Evolutionary conservation across 1,140 invertebrate species (phyloP).

Genomic region (Liolophura sinensis): DNA sequence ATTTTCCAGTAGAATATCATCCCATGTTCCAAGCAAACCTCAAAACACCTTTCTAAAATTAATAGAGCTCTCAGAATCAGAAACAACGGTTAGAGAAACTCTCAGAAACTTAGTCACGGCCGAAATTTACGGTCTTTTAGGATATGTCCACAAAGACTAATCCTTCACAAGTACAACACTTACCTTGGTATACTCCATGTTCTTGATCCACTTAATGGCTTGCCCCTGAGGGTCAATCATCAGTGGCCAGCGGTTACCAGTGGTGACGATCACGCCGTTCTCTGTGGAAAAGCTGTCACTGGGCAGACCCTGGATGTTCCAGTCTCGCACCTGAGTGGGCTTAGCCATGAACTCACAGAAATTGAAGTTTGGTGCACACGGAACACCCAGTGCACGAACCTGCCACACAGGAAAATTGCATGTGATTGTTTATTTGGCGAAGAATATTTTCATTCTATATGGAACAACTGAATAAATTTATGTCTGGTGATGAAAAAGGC

Average conservation of each 20-base stretch:
- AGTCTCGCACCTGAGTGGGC: conserved; percentile 74
- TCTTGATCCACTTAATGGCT: conserved; percentile 86
- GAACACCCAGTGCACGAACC: conserved; percentile 65
- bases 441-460: no score
- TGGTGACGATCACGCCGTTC: conserved; percentile 84
- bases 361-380: conserved; percentile 69
- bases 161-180: conserved; percentile 2
- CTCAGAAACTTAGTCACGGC: no score
- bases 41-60: no score
- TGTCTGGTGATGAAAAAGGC: no score
- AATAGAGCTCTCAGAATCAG: no score
- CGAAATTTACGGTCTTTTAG: no score
- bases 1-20: no score
- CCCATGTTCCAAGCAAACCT: no score
- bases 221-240: conserved; percentile 76
- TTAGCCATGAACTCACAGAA: conserved; percentile 73
- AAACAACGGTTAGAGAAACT: no score
- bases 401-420: conserved; percentile 19
- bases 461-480: no score
- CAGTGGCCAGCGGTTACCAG: conserved; percentile 76
- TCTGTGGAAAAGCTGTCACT: conserved; percentile 85
- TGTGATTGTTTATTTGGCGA: no score
- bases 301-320: conserved; percentile 87
- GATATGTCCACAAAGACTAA: not conserved
- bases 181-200: conserved; percentile 73